phyloP scores from a whole-genome alignment of 2,113 vertebrate genomes.

The Pomatorhinus ruficollis region DNA sequence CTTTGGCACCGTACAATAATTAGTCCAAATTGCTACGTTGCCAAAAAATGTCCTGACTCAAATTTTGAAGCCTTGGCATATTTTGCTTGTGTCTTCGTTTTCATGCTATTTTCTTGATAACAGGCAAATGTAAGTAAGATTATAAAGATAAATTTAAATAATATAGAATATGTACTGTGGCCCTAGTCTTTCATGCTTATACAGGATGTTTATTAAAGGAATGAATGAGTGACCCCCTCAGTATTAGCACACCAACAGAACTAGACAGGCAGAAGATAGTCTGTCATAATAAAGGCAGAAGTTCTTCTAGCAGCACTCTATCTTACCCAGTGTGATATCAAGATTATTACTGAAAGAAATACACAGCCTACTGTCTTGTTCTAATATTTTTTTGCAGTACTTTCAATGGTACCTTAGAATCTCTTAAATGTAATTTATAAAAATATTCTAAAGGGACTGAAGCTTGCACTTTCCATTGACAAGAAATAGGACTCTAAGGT shows the following conservation, averaged over 20 bases:
- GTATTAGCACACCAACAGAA: background rate
- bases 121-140: background rate
- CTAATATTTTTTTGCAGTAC: background rate
- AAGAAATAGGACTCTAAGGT: background rate
- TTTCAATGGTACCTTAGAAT: background rate
- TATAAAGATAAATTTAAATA: background rate
- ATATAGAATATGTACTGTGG: background rate
- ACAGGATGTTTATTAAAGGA: background rate
- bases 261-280: background rate
- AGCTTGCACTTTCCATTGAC: background rate
- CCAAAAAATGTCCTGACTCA: background rate
- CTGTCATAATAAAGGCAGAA: background rate
- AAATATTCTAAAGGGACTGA: background rate
- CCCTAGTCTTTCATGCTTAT: background rate
- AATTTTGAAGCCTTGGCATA: background rate
- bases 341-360: background rate
- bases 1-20: conserved; percentile 16
- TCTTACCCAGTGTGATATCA: background rate
- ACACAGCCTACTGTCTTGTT: background rate
- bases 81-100: background rate
- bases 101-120: background rate
- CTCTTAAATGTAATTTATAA: background rate
- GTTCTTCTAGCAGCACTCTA: background rate
- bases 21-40: conserved; percentile 20
- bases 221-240: background rate